Evolutionary conservation across 2,888 invertebrate species (phyloP).

Genomic region (Lymantria dispar): DNA sequence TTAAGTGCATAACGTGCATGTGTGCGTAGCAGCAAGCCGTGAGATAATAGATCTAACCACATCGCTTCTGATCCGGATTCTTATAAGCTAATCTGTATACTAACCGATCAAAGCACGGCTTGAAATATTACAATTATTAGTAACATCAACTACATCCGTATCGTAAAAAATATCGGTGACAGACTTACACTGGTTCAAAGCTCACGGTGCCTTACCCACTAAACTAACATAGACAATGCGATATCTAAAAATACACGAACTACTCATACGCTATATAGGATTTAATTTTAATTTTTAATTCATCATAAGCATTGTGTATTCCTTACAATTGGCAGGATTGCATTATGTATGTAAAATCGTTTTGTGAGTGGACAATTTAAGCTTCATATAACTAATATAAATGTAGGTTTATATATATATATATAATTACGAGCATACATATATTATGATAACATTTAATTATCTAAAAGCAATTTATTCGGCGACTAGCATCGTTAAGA

Average conservation of each 20-base stretch:
- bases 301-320: slow-evolving; percentile 79
- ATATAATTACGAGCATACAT: slow-evolving; percentile 72
- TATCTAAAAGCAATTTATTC: slow-evolving; percentile 72
- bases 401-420: slow-evolving; percentile 57
- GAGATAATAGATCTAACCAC: slow-evolving; percentile 11
- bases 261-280: slow-evolving; percentile 78
- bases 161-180: slow-evolving; percentile 75
- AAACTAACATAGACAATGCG: slow-evolving; percentile 79
- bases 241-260: slow-evolving; percentile 80
- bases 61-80: slow-evolving; percentile 24
- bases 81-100: slow-evolving; percentile 56
- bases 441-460: slow-evolving; percentile 69
- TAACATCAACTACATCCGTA: slow-evolving; percentile 47
- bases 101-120: slow-evolving; percentile 59
- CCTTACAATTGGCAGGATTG: slow-evolving; percentile 78
- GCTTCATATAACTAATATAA: slow-evolving; percentile 70
- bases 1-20: slow-evolving; percentile 15
- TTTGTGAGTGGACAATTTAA: slow-evolving; percentile 79
- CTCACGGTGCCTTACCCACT: slow-evolving; percentile 77
- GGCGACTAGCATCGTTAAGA: slow-evolving; percentile 78
- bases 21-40: slow-evolving; percentile 37
- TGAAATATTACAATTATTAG: slow-evolving; percentile 41
- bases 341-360: slow-evolving; percentile 75
- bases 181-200: slow-evolving; percentile 72
- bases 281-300: slow-evolving; percentile 65